phyloP scores from a whole-genome alignment of 2,113 vertebrate genomes.

The Orcinus orca region DNA sequence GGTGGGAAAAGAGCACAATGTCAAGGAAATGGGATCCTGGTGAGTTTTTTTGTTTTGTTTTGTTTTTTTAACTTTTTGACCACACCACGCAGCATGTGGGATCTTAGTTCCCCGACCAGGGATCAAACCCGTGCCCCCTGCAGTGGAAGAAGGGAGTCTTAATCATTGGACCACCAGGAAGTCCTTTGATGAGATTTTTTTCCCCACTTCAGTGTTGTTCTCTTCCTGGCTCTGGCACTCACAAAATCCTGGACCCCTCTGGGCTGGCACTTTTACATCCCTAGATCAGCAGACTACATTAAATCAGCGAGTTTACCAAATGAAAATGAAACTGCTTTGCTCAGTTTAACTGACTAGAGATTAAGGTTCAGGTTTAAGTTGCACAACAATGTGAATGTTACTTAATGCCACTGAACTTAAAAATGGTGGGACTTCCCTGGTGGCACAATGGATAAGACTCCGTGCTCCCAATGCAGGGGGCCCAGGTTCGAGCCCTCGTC shows the following conservation, averaged over 20 bases:
- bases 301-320: background rate
- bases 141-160: too few species aligned
- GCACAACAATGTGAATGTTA: background rate
- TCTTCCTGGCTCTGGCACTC: background rate
- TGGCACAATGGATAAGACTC: too few species aligned
- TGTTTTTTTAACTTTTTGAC: too few species aligned
- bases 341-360: background rate
- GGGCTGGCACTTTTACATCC: background rate
- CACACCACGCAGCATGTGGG: too few species aligned
- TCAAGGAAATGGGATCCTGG: background rate
- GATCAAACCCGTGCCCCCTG: too few species aligned
- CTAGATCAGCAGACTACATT: background rate
- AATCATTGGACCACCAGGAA: too few species aligned
- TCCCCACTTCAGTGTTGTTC: background rate
- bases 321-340: conserved; percentile 5
- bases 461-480: too few species aligned
- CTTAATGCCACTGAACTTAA: background rate
- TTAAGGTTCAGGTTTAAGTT: background rate
- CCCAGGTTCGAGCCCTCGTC: too few species aligned
- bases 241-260: background rate
- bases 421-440: background rate
- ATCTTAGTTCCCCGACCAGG: too few species aligned
- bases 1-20: background rate
- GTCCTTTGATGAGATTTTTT: background rate
- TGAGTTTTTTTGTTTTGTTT: background rate